These are phyloP conservation scores for Platycercus adscitus DNA, from an alignment of 2,113 vertebrate genomes.

Conservation along the genomic window DNA sequence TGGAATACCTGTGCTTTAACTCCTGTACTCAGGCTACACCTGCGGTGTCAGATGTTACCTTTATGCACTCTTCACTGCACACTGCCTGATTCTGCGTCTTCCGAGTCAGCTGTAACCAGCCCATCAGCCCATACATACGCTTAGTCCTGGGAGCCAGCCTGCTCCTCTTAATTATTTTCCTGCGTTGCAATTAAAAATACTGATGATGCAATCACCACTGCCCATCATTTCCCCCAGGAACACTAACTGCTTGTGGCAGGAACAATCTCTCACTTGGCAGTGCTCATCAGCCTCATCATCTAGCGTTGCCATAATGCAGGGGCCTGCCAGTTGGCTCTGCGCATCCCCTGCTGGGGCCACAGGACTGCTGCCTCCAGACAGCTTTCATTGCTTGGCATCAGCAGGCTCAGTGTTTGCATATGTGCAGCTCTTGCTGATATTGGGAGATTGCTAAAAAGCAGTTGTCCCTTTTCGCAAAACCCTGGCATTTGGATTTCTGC, in stretches of 20 bases:
- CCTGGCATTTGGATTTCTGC: neutral
- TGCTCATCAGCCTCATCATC: neutral
- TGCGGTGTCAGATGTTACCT: neutral
- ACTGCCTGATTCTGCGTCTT: neutral
- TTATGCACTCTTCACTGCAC: neutral
- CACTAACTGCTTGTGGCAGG: neutral
- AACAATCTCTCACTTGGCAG: slow-evolving; percentile 24
- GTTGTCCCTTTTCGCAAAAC: neutral
- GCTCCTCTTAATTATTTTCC: neutral
- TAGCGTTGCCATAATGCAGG: neutral
- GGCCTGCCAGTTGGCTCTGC: slow-evolving; percentile 11
- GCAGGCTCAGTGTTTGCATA: neutral
- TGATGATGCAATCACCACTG: slow-evolving; percentile 3
- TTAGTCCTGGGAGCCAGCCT: neutral
- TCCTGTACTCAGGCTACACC: neutral
- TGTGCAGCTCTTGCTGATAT: neutral
- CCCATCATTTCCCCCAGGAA: neutral
- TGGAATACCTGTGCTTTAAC: neutral
- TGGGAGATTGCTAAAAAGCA: neutral
- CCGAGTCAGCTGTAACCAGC: neutral
- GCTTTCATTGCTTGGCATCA: neutral
- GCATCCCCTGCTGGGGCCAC: neutral
- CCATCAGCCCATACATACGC: accelerated
- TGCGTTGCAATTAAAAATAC: slow-evolving; percentile 13
- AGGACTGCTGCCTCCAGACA: neutral